Conservation (phyloP, 92 coral and sea anemone genomes). For the Siderastrea siderea region DNA sequence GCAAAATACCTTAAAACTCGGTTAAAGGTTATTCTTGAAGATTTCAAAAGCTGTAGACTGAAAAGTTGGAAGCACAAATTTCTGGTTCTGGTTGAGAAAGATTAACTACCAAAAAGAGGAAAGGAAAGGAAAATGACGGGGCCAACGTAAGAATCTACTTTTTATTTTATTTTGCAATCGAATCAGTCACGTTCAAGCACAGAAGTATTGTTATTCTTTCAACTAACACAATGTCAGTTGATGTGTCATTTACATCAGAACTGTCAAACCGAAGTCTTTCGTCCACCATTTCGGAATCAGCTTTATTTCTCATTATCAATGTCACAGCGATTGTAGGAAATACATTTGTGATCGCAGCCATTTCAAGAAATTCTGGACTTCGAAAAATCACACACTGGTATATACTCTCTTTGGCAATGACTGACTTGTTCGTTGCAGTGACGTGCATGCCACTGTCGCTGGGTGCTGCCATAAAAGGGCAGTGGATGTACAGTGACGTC, state of each 20-base stretch:
- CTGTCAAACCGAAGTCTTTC: neutral
- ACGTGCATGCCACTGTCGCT: conserved; percentile 56
- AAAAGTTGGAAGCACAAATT: too few species aligned
- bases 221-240: neutral
- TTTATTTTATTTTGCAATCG: neutral
- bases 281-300: conserved; percentile 35
- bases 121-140: neutral
- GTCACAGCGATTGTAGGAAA: conserved; percentile 61
- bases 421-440: conserved; percentile 57
- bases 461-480: conserved; percentile 55
- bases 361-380: conserved; percentile 60
- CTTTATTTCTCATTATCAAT: conserved; percentile 51
- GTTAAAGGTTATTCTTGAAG: too few species aligned
- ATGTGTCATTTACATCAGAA: neutral
- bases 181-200: neutral
- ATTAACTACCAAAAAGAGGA: neutral
- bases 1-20: too few species aligned
- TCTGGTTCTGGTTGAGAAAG: too few species aligned
- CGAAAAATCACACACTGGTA: conserved; percentile 66
- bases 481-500: conserved; percentile 58
- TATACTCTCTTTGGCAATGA: conserved; percentile 53
- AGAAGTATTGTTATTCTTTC: neutral
- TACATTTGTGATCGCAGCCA: conserved; percentile 49
- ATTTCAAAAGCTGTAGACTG: too few species aligned
- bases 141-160: too few species aligned